Conservation (phyloP, 2,888 invertebrate species). For the Brachypalpus laphriformis region DNA sequence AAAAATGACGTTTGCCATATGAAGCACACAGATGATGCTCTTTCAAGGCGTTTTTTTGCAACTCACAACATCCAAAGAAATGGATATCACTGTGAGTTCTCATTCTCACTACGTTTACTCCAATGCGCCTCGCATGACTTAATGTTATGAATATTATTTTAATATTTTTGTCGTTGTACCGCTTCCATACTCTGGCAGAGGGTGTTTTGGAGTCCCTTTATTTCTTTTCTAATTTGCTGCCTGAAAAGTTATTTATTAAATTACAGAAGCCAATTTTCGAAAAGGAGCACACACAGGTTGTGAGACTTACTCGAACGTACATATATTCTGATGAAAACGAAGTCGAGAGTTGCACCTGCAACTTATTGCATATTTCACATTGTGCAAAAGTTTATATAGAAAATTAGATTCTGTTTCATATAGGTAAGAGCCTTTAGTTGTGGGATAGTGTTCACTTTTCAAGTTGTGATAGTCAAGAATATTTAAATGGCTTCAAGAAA, state of each 20-base stretch:
- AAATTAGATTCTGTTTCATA: constrained; percentile 30
- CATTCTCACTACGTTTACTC: not conserved
- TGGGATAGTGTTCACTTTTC: constrained; percentile 15
- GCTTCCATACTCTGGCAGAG: not conserved
- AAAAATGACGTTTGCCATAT: constrained; percentile 68
- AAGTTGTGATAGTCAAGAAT: constrained; percentile 5
- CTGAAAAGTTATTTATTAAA: constrained; percentile 61
- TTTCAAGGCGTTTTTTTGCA: constrained; percentile 20
- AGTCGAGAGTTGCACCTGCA: constrained; percentile 43
- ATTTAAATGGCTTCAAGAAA: constrained; percentile 28
- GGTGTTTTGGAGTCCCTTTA: not conserved
- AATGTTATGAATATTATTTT: constrained; percentile 67
- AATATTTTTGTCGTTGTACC: constrained; percentile 40
- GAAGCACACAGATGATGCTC: constrained; percentile 56
- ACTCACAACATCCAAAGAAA: not conserved
- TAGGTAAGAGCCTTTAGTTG: constrained; percentile 38
- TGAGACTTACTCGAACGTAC: not conserved
- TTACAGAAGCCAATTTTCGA: constrained; percentile 46
- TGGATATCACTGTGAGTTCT: constrained; percentile 1
- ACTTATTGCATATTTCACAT: constrained; percentile 53
- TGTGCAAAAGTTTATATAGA: constrained; percentile 46
- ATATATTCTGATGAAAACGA: not conserved
- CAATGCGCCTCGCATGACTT: constrained; percentile 35
- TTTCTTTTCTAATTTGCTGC: constrained; percentile 49
- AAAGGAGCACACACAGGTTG: not conserved